phyloP scores from a whole-genome alignment of 2,888 invertebrate species.

The Schizaphis graminum region DNA sequence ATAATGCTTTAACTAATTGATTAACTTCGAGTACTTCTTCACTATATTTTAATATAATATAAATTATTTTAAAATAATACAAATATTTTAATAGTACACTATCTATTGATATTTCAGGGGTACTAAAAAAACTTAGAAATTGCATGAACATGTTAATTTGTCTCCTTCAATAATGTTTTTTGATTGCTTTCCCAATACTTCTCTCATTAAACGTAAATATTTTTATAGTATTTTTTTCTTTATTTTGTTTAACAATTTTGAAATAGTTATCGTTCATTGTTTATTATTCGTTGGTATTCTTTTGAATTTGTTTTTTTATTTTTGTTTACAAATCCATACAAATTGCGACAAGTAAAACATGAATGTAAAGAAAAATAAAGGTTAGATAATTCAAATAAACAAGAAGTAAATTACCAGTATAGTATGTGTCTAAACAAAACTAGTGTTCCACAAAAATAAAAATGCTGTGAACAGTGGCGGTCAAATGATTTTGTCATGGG shows the following conservation, averaged over 20 bases:
- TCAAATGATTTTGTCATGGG: too few relatives aligned
- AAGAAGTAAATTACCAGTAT: not conserved
- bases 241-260: not conserved
- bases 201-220: not conserved
- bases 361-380: not conserved
- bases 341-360: slow-evolving; percentile 20
- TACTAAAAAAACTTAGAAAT: not conserved
- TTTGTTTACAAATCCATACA: not conserved
- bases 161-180: not conserved
- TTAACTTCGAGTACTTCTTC: not conserved
- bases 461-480: not conserved
- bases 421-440: not conserved
- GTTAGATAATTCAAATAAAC: not conserved
- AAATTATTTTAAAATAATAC: not conserved
- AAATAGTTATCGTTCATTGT: not conserved
- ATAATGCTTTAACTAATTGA: not conserved
- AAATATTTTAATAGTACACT: not conserved
- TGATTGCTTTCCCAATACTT: not conserved
- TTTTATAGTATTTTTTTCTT: not conserved
- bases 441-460: not conserved
- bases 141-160: not conserved
- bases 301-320: not conserved
- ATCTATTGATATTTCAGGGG: not conserved
- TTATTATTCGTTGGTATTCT: slow-evolving; percentile 18
- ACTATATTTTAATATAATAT: not conserved